Conservation (phyloP, 2,888 invertebrate genomes). For the Eupelmus urozonus region DNA sequence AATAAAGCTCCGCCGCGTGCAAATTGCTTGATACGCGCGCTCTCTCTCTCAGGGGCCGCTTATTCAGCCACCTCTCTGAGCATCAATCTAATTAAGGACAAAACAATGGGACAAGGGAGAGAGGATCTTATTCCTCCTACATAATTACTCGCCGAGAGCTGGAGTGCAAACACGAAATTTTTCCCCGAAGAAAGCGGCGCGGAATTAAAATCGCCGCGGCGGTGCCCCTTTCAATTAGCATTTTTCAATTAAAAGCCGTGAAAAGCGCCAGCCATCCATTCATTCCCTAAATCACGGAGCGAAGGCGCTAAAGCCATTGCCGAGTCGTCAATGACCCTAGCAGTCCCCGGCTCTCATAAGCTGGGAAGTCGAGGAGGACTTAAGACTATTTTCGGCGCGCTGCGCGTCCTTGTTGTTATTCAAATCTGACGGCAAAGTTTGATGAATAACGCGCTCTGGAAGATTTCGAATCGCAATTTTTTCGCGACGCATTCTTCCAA, state of each 20-base stretch:
- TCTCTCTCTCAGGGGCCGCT: too few relatives aligned
- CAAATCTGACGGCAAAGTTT: conserved; percentile 52
- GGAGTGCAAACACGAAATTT: conserved; percentile 35
- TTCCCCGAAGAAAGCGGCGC: conserved; percentile 27
- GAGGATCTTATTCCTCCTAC: conserved; percentile 47
- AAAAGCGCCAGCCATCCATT: conserved; percentile 51
- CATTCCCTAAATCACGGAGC: conserved; percentile 41
- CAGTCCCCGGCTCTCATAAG: neutral
- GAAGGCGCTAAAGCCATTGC: conserved; percentile 28
- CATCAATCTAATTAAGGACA: conserved; percentile 38
- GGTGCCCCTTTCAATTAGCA: conserved; percentile 57
- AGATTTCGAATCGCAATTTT: neutral
- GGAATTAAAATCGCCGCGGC: conserved; percentile 42
- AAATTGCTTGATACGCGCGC: neutral
- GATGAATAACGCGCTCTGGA: conserved; percentile 51
- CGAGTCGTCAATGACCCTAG: neutral
- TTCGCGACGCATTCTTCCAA: neutral
- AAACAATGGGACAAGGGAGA: conserved; percentile 31
- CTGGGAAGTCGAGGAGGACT: conserved; percentile 19
- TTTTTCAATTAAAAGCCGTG: conserved; percentile 59
- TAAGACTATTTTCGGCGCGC: conserved; percentile 41
- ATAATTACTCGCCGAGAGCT: conserved; percentile 40
- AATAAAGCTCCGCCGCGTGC: too few relatives aligned
- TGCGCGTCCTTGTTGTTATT: conserved; percentile 56
- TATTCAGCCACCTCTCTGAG: too few relatives aligned